phyloP scores from a whole-genome alignment of 2,113 vertebrate species.

The Aptenodytes patagonicus region DNA sequence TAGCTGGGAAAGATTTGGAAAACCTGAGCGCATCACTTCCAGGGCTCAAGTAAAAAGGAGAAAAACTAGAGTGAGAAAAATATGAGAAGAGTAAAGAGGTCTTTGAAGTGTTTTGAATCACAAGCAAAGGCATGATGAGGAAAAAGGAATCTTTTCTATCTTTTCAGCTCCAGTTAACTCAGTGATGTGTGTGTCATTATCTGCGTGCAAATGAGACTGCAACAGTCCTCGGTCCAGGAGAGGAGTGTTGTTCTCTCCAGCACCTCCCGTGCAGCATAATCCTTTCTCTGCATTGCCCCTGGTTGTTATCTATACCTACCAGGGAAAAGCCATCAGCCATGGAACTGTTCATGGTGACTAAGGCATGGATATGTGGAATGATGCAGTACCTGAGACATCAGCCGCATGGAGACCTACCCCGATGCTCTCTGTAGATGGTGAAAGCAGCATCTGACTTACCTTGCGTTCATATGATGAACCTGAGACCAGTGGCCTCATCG shows the following conservation, averaged over 20 bases:
- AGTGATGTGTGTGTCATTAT: not conserved
- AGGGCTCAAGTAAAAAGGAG: not conserved
- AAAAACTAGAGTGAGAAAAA: not conserved
- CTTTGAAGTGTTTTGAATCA: not conserved
- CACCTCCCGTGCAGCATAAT: rapidly evolving
- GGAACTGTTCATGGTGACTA: not conserved
- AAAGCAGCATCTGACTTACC: not conserved
- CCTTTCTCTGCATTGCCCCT: not conserved
- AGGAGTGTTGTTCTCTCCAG: not conserved
- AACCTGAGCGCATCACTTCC: not conserved
- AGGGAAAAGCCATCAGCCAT: not conserved
- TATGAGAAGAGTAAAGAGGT: not conserved
- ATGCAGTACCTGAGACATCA: not conserved
- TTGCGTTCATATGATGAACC: not conserved
- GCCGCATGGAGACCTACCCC: not conserved
- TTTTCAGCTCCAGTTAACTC: not conserved
- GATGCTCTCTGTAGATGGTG: not conserved
- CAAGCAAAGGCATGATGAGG: not conserved
- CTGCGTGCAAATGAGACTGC: not conserved
- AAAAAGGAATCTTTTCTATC: not conserved
- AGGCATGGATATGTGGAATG: not conserved
- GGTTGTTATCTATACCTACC: not conserved
- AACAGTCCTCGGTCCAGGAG: not conserved
- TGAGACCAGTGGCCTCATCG: not conserved
- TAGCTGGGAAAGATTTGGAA: not conserved